A percentile compares a stretch with the other conserved stretches of the same genome.
Conservation (phyloP, 2,888 invertebrate species). For the Ectemnius cavifrons region DNA sequence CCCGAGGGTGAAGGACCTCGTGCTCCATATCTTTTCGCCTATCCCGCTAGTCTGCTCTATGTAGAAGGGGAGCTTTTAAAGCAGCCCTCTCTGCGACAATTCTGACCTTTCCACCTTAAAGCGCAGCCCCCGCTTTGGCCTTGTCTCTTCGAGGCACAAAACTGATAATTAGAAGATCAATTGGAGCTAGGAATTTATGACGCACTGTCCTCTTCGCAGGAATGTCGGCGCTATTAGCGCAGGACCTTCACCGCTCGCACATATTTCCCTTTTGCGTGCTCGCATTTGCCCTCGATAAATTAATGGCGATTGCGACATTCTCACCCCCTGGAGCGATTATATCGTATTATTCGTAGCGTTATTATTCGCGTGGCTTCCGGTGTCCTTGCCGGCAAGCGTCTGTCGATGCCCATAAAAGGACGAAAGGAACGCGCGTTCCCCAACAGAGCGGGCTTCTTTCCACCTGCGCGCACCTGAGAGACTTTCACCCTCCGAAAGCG, state of each 20-base stretch:
- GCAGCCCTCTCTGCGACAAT: background rate
- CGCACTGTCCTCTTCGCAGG: background rate
- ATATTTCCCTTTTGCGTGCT: constrained; percentile 43
- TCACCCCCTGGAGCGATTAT: constrained; percentile 1
- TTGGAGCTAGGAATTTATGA: too few species aligned
- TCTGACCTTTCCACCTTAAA: constrained; percentile 3
- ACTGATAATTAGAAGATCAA: too few species aligned
- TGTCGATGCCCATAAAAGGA: constrained; percentile 53
- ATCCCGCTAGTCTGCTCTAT: background rate
- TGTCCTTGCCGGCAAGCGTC: constrained; percentile 46
- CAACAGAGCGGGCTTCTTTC: constrained; percentile 23
- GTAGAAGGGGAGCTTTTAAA: background rate
- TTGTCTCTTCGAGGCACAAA: too few species aligned
- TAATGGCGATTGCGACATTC: constrained; percentile 32
- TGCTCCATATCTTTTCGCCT: background rate
- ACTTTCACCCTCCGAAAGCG: constrained; percentile 32
- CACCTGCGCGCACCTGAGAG: constrained; percentile 54
- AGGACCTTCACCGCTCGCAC: constrained; percentile 3
- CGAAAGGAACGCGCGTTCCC: constrained; percentile 27
- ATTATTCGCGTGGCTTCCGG: constrained; percentile 36
- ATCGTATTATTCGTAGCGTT: constrained; percentile 9
- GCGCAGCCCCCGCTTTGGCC: too few species aligned
- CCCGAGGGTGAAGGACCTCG: background rate
- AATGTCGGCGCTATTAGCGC: background rate
- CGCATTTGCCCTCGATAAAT: constrained; percentile 41